phyloP scores from a whole-genome alignment of 1,140 invertebrate genomes.

The Colletes latitarsis region DNA sequence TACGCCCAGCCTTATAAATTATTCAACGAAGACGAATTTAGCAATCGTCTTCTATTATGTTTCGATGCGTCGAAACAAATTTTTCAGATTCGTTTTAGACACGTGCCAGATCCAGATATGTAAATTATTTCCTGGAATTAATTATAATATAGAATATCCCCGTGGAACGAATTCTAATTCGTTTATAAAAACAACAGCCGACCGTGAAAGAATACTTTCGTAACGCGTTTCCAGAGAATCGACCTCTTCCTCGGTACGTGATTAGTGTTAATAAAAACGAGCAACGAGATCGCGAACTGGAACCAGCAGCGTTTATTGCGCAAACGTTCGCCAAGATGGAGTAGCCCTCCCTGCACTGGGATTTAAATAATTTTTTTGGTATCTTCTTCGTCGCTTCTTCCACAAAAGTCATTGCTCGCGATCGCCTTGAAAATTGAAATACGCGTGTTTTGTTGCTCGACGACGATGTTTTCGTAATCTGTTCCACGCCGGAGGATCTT shows the following conservation, averaged over 20 bases:
- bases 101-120: too few species aligned
- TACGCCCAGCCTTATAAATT: too few species aligned
- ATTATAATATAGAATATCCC: too few species aligned
- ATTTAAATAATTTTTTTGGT: conserved; percentile 16
- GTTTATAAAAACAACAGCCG: not conserved
- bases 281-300: too few species aligned
- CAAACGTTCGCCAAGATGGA: not conserved
- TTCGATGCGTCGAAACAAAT: too few species aligned
- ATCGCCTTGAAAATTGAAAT: conserved; percentile 6
- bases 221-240: conserved; percentile 5
- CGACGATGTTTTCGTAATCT: conserved; percentile 1
- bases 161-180: not conserved
- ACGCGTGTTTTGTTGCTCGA: not conserved
- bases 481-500: not conserved
- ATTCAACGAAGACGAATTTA: too few species aligned
- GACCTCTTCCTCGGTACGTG: conserved; percentile 14
- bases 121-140: too few species aligned
- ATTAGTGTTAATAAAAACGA: conserved; percentile 7
- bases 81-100: too few species aligned
- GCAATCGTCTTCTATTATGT: too few species aligned
- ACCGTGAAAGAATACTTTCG: not conserved
- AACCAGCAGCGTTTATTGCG: not conserved
- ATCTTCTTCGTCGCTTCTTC: too few species aligned
- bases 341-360: not conserved
- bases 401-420: not conserved